Conservation (phyloP, 2,888 invertebrate genomes). For the Pristionchus arcanus region DNA sequence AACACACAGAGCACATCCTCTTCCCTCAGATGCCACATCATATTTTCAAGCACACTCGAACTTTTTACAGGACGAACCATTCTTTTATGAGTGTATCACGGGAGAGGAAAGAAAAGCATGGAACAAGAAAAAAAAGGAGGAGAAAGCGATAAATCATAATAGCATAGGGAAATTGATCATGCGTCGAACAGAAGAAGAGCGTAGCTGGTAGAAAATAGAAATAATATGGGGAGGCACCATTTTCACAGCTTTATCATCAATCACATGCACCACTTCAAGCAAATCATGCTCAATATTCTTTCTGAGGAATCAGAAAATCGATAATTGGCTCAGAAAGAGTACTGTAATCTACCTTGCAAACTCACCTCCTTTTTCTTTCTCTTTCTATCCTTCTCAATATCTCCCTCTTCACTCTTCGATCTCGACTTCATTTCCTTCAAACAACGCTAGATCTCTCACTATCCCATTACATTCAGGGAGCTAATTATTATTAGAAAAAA, state of each 20-base stretch:
- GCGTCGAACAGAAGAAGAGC: neutral
- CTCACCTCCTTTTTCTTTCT: neutral
- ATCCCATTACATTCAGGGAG: neutral
- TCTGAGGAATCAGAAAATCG: neutral
- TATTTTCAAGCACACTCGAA: no score
- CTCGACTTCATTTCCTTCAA: neutral
- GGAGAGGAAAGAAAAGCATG: no score
- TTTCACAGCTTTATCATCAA: neutral
- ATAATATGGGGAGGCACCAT: no score
- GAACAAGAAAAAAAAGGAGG: no score
- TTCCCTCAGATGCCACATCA: no score
- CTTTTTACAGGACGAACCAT: no score
- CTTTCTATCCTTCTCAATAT: neutral
- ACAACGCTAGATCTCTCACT: neutral
- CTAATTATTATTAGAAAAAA: neutral
- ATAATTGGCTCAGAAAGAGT: neutral
- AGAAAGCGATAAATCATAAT: no score
- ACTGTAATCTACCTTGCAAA: neutral
- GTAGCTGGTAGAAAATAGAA: no score
- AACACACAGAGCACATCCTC: no score
- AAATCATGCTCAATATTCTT: neutral
- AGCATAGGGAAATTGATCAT: no score
- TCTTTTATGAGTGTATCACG: no score
- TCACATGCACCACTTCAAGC: neutral
- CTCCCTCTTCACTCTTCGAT: neutral